A percentile compares a stretch with the other conserved stretches of the same genome.
These are phyloP conservation scores for Zosterops hypoxanthus DNA, from an alignment of 2,113 vertebrate species.

Conservation along the genomic window DNA sequence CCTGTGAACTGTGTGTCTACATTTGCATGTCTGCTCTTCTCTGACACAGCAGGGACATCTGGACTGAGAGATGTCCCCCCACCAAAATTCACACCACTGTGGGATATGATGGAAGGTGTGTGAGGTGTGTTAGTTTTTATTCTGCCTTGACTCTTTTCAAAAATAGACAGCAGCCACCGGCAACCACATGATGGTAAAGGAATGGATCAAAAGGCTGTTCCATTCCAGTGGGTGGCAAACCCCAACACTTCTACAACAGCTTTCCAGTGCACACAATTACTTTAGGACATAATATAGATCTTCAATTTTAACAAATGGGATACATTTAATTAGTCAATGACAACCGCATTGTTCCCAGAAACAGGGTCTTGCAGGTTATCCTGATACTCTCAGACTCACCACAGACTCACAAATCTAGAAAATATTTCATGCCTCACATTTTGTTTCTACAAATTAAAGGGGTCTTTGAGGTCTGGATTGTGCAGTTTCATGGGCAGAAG, in stretches of 20 bases:
- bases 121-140: background rate
- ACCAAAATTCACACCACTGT: background rate
- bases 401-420: background rate
- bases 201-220: background rate
- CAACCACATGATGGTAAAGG: background rate
- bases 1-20: background rate
- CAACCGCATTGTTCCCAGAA: background rate
- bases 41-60: background rate
- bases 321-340: background rate
- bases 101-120: background rate
- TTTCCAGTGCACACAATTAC: background rate
- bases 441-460: background rate
- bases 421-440: background rate
- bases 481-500: background rate
- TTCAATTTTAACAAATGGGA: background rate
- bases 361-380: background rate
- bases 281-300: background rate
- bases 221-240: rapidly evolving
- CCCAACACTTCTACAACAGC: background rate
- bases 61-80: background rate
- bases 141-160: background rate
- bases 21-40: background rate
- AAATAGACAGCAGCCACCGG: background rate
- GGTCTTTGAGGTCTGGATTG: background rate
- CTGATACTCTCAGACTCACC: background rate